Percentiles rank a stretch among this genome's conserved stretches.
These are phyloP conservation scores for Parus major DNA, from an alignment of 2,113 vertebrate genomes.

Conservation along the genomic window DNA sequence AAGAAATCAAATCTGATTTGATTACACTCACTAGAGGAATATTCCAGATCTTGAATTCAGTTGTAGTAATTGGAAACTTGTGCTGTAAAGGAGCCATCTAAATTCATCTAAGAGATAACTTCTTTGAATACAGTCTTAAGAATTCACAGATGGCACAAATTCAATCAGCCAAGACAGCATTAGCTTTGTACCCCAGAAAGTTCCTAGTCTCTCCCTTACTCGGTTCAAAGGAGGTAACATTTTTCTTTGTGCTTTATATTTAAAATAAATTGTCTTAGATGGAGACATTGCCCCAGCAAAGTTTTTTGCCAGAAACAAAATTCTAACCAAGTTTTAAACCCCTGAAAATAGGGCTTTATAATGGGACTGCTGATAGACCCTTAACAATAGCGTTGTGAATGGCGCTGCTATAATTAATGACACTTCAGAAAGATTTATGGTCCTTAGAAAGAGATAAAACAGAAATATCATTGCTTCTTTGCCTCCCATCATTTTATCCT, in stretches of 20 bases:
- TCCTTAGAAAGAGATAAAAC: conserved; percentile 72
- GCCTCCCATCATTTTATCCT: conserved; percentile 71
- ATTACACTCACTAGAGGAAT: conserved; percentile 43
- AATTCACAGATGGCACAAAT: background rate
- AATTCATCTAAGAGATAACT: conserved; percentile 6
- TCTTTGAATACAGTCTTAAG: background rate
- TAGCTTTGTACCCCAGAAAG: conserved; percentile 7
- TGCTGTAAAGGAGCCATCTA: conserved; percentile 6
- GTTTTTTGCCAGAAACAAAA: conserved; percentile 50
- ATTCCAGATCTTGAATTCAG: conserved; percentile 26
- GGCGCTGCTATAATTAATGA: conserved; percentile 69
- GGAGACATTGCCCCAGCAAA: conserved; percentile 14
- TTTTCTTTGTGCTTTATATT: background rate
- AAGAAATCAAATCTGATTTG: conserved; percentile 24
- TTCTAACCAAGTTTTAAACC: conserved; percentile 48
- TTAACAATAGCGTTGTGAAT: conserved; percentile 63
- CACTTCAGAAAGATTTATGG: conserved; percentile 73
- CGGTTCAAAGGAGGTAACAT: background rate
- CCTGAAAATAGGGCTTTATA: conserved; percentile 35
- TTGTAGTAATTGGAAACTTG: conserved; percentile 39
- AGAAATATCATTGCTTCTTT: conserved; percentile 72
- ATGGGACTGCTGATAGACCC: conserved; percentile 48
- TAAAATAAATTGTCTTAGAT: background rate
- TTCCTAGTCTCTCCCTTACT: background rate
- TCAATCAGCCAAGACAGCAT: background rate